Conservation (phyloP, 2,113 vertebrate genomes). For the Ictidomys tridecemlineatus region DNA sequence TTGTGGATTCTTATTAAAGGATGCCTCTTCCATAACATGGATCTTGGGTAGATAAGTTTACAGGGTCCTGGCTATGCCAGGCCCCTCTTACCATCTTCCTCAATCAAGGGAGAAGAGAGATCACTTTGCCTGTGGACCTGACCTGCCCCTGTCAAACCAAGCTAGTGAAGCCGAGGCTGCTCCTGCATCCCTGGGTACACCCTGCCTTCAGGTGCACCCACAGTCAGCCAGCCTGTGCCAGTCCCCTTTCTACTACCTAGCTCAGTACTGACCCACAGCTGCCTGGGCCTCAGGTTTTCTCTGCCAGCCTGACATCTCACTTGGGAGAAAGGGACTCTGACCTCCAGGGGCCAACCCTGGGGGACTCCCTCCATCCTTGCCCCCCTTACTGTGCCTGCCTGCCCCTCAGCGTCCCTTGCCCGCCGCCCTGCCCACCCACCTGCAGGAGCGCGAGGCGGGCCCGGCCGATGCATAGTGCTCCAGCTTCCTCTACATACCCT, state of each 20-base stretch:
- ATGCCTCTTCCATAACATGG: neutral
- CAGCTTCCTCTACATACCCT: conserved; percentile 96
- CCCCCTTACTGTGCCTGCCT: conserved; percentile 69
- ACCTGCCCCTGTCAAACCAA: neutral
- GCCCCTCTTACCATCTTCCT: neutral
- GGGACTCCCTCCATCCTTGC: neutral
- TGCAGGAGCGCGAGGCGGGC: conserved; percentile 72
- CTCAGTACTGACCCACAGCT: neutral
- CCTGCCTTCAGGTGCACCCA: neutral
- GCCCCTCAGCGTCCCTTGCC: conserved; percentile 74
- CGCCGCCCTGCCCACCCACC: conserved; percentile 67
- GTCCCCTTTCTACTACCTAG: neutral
- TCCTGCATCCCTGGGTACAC: neutral
- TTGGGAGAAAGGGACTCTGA: neutral
- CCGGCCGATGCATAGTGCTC: conserved; percentile 63
- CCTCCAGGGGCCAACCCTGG: neutral
- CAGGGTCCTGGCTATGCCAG: neutral
- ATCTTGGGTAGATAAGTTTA: neutral
- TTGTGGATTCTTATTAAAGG: neutral
- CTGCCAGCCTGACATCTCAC: conserved; percentile 31
- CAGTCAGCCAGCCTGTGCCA: neutral
- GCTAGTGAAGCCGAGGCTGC: neutral
- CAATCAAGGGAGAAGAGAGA: neutral
- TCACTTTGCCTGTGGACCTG: neutral
- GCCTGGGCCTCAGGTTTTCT: neutral